Evolutionary conservation across 2,888 invertebrate species (phyloP), one percentile per base, ranked within the genome.

Genomic region (Acrobasis suavella): DNA sequence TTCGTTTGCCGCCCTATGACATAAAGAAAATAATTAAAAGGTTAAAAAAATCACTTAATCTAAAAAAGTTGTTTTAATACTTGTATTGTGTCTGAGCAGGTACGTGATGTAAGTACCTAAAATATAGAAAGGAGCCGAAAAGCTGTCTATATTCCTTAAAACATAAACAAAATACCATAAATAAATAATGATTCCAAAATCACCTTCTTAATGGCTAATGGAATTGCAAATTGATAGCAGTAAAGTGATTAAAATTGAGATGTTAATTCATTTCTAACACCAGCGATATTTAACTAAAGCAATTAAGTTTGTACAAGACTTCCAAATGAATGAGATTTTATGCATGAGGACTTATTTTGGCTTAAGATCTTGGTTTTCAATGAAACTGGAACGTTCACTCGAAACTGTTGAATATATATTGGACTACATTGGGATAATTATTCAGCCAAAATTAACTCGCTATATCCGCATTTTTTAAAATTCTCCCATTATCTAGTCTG

Each of bases 141-240:
- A 32, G 7, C 32, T 32, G 32, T 7, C 32, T 8, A 32, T 32
- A 32, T 32, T 32, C 32, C 32, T 32, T 32, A 32, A 32, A 32
- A 32, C 22, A 22, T 22, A 22, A 22, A 22, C 32, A 32, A 32
- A 32, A 32, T 32, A 32, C 2, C 32, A 32, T 32, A 32, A 32
- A 32, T 32, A 32, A 32, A 32, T 32, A 32, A 32, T 32, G 32
- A 42, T 12, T 46, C 46, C 46, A 46, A n/a, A 46, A 46, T 14
- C 12, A 46, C 46, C 46, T 46, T 42, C 42, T 1, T 22, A 42
- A 56, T 22, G 17, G 17, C 42, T 56, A 56, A 46, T 56, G 42
- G 56, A 56, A 56, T 56, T 42, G 56, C 56, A 56, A 56, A 56
- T 56, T 56, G 22, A 42, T 56, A 56, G 42, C 56, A 46, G 52